These are phyloP conservation scores for Anthonomus grandis DNA, from an alignment of 1,140 invertebrate species.

Conservation along the genomic window DNA sequence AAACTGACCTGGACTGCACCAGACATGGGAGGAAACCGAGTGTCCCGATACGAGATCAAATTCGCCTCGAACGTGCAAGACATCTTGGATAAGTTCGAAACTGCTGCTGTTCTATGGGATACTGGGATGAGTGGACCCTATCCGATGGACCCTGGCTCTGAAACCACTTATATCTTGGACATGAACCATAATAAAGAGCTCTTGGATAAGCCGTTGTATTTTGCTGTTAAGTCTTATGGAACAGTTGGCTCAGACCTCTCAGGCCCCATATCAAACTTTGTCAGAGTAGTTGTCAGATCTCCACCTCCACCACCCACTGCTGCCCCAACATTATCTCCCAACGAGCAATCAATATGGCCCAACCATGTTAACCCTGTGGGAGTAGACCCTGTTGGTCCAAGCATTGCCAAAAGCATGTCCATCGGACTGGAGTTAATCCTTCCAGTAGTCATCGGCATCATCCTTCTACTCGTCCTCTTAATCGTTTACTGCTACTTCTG, in stretches of 20 bases:
- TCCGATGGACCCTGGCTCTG: conserved; percentile 48
- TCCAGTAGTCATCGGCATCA: conserved; percentile 48
- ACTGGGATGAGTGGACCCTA: conserved; percentile 44
- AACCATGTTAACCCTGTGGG: conserved; percentile 39
- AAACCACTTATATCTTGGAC: conserved; percentile 50
- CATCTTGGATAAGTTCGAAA: conserved; percentile 52
- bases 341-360: conserved; percentile 43
- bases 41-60: conserved; percentile 52
- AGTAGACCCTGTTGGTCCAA: conserved; percentile 34
- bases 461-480: conserved; percentile 47
- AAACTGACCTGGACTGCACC: conserved; percentile 56
- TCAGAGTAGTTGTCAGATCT: conserved; percentile 52
- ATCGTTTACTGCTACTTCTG: conserved; percentile 53
- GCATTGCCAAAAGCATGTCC: conserved; percentile 38
- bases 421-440: conserved; percentile 49
- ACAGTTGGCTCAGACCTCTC: conserved; percentile 42
- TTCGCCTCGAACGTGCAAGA: conserved; percentile 48
- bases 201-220: conserved; percentile 51
- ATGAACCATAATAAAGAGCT: conserved; percentile 49
- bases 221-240: conserved; percentile 54
- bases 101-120: conserved; percentile 44
- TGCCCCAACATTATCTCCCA: conserved; percentile 42
- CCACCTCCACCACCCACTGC: conserved; percentile 51
- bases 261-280: conserved; percentile 57
- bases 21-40: conserved; percentile 52